Evolutionary conservation across 2,797 vertebrate species (phyloP), one percentile per base, ranked within the genome.

Genomic region (Loriculus beryllinus): DNA sequence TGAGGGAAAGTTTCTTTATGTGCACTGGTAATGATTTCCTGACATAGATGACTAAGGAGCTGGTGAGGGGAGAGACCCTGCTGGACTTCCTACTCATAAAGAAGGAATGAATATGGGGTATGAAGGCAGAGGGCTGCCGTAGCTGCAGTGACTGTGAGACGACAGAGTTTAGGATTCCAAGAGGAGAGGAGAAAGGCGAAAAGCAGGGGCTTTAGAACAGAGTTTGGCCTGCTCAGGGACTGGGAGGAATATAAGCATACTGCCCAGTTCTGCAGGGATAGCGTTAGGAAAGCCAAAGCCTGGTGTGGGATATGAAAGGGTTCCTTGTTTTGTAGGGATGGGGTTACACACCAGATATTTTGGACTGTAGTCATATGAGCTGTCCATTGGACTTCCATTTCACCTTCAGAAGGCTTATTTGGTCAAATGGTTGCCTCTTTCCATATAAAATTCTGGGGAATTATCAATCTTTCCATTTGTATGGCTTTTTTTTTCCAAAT

Each of bases 41-140:
- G 35, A 39, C 1, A 1, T 1, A 4, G 26, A 37, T 28, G 14
- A 56, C 2, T 2, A 6, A 88, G 9, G 15, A 75, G 12, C 14
- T 82, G 43, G 9, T 29, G 48, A 74, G 42, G 37, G 13, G 11
- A 64, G 9, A 42, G 3, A 42, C 17, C 12, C 69, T 48, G 22
- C 21, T 63, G 37, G 22, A 64, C 6, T 3, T 75, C 7, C 40
- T 42, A 8, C 12, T 75, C 5, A 7, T 6, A 75, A 47, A 47
- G 60, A 40, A 91, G 43, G 35, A 82, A 31, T 1, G 6, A 20
- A 5, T 39, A 59, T 60, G 14, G 51, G 7, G 17, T 45, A 22
- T 42, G 43, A 90, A 81, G 4, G 22, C 3, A 67, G 12, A 26
- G 15, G 13, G 13, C 19, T 29, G 3, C 47, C 4, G 1, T 37